phyloP scores from a whole-genome alignment of 2,888 invertebrate species.

The Neoscelio sp. region DNA sequence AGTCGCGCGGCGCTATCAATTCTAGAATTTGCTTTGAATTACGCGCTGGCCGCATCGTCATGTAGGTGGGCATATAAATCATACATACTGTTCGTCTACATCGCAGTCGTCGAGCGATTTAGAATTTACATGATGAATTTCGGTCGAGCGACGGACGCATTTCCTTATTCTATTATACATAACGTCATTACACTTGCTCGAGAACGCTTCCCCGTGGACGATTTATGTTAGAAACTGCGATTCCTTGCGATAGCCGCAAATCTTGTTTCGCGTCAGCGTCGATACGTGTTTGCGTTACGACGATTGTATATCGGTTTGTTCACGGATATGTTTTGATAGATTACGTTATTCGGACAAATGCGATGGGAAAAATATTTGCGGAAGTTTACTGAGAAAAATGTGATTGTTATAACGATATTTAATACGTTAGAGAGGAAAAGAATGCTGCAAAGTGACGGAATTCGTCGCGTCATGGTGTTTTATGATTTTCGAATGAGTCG shows the following conservation, averaged over 20 bases:
- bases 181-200: background rate
- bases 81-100: slow-evolving; percentile 58
- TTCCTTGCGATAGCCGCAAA: slow-evolving; percentile 44
- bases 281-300: slow-evolving; percentile 32
- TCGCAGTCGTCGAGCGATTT: slow-evolving; percentile 68
- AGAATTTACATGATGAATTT: slow-evolving; percentile 72
- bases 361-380: slow-evolving; percentile 4
- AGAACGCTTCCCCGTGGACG: background rate
- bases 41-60: slow-evolving; percentile 58
- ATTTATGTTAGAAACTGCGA: slow-evolving; percentile 40
- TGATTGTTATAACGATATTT: background rate
- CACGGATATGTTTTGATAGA: slow-evolving; percentile 46
- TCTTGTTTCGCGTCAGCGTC: slow-evolving; percentile 11
- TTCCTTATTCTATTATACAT: slow-evolving; percentile 13
- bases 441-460: no score
- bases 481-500: no score
- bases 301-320: slow-evolving; percentile 41
- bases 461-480: no score
- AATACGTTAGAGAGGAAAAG: no score
- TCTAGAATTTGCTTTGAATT: slow-evolving; percentile 66
- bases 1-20: slow-evolving; percentile 63
- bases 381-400: slow-evolving; percentile 9
- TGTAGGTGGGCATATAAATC: slow-evolving; percentile 69
- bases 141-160: slow-evolving; percentile 59
- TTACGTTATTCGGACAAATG: slow-evolving; percentile 19